phyloP scores from a whole-genome alignment of 2,888 invertebrate species.

The Andrena flavipes region DNA sequence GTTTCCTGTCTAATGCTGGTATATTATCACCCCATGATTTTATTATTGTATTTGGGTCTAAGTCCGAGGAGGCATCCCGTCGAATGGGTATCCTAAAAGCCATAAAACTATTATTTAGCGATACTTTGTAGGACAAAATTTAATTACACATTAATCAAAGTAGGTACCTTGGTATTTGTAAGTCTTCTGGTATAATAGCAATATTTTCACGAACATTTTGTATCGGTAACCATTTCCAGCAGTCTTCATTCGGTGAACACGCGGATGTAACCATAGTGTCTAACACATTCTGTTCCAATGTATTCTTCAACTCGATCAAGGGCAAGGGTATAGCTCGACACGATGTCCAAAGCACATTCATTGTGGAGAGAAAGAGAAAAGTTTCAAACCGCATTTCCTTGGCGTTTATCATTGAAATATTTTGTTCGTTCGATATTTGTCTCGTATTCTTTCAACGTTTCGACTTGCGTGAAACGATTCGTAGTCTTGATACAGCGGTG shows the following conservation, averaged over 20 bases:
- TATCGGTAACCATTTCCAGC: slow-evolving; percentile 74
- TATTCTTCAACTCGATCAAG: slow-evolving; percentile 35
- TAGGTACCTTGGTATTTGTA: slow-evolving; percentile 27
- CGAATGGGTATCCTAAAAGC: slow-evolving; percentile 55
- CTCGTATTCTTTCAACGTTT: slow-evolving; percentile 45
- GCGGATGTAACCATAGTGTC: slow-evolving; percentile 63
- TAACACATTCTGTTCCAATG: slow-evolving; percentile 44
- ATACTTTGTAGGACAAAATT: too few species aligned
- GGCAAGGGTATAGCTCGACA: slow-evolving; percentile 60
- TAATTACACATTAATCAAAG: background rate
- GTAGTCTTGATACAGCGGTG: slow-evolving; percentile 39
- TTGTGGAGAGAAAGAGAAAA: background rate
- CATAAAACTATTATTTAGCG: background rate
- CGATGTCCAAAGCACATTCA: slow-evolving; percentile 35
- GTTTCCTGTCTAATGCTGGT: slow-evolving; percentile 37
- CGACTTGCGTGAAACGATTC: slow-evolving; percentile 36
- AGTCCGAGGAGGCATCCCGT: slow-evolving; percentile 33
- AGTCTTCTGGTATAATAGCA: slow-evolving; percentile 46
- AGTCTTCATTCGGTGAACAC: slow-evolving; percentile 72
- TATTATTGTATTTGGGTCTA: slow-evolving; percentile 42
- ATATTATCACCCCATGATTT: slow-evolving; percentile 45
- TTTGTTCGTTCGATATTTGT: slow-evolving; percentile 29
- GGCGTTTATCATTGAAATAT: background rate
- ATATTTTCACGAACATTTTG: slow-evolving; percentile 47
- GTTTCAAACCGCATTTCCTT: slow-evolving; percentile 12